Conservation (phyloP, 2,797 vertebrate species). For the Discoglossus pictus region DNA sequence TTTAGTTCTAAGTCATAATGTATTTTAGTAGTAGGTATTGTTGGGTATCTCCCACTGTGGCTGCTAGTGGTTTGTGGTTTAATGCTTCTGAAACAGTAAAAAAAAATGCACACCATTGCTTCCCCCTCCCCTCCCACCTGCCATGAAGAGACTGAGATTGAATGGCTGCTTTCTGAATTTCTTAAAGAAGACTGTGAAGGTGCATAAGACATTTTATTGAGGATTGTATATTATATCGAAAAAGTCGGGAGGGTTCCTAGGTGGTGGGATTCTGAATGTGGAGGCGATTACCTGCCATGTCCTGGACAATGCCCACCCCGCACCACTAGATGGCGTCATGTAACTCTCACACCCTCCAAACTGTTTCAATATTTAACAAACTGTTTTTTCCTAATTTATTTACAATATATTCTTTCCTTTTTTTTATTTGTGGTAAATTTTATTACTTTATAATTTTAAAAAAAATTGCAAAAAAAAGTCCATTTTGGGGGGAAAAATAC, state of each 20-base stretch:
- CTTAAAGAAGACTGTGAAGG: slow-evolving; percentile 44
- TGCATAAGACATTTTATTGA: slow-evolving; percentile 37
- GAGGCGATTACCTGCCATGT: slow-evolving; percentile 37
- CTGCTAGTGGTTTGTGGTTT: slow-evolving; percentile 44
- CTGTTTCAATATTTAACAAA: slow-evolving; percentile 62
- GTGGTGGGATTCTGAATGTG: slow-evolving; percentile 37
- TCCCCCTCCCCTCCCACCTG: not conserved
- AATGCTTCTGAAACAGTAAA: slow-evolving; percentile 27
- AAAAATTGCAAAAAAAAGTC: slow-evolving; percentile 54
- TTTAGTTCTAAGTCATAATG: slow-evolving; percentile 36
- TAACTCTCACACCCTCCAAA: slow-evolving; percentile 58
- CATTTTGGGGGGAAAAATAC: slow-evolving; percentile 60
- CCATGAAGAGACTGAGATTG: slow-evolving; percentile 21
- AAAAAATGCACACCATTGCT: slow-evolving; percentile 55
- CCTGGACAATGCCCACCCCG: slow-evolving; percentile 44
- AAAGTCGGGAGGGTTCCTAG: slow-evolving; percentile 27
- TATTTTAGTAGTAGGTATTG: slow-evolving; percentile 55
- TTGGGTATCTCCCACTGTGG: slow-evolving; percentile 47
- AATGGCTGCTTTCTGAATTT: slow-evolving; percentile 30
- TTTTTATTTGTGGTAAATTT: slow-evolving; percentile 80
- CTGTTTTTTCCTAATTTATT: slow-evolving; percentile 78
- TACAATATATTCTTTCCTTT: slow-evolving; percentile 69
- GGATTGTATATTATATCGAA: slow-evolving; percentile 26
- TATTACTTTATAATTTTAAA: slow-evolving; percentile 84
- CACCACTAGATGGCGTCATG: slow-evolving; percentile 59